Evolutionary conservation across 2,888 invertebrate species (phyloP).

Genomic region (Synergus itoensis): DNA sequence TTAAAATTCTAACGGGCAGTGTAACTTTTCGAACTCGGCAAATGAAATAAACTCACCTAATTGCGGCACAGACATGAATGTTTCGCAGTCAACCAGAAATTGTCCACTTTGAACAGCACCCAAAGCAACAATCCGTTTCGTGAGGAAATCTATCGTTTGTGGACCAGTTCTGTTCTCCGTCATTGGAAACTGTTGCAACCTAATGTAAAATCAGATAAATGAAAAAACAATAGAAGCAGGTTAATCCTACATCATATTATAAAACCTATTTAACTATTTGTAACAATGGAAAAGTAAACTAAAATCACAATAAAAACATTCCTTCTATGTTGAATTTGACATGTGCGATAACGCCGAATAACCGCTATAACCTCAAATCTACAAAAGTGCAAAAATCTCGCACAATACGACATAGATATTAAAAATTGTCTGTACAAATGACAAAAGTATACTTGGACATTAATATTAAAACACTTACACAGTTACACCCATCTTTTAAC

Average conservation of each 20-base stretch:
- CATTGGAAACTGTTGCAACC: slow-evolving; percentile 91
- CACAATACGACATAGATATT: neutral
- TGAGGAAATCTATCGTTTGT: slow-evolving; percentile 91
- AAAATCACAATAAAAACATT: slow-evolving; percentile 12
- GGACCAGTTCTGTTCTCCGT: slow-evolving; percentile 95
- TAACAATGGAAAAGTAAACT: neutral
- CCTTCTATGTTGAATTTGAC: neutral
- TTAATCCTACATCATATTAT: neutral
- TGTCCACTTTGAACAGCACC: slow-evolving; percentile 94
- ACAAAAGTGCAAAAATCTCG: neutral
- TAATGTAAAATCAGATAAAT: slow-evolving; percentile 66
- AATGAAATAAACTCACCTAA: slow-evolving; percentile 79
- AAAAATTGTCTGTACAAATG: neutral
- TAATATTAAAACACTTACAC: slow-evolving; percentile 8
- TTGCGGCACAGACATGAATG: slow-evolving; percentile 89
- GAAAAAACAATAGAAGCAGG: slow-evolving; percentile 8
- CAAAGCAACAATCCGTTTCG: slow-evolving; percentile 90
- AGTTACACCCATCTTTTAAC: slow-evolving; percentile 19
- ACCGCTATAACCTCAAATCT: slow-evolving; percentile 23
- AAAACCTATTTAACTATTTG: neutral
- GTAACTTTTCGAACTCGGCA: no score
- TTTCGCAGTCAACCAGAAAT: slow-evolving; percentile 97
- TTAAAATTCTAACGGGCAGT: no score
- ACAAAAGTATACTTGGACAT: neutral
- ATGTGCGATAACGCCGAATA: slow-evolving; percentile 10